Evolutionary conservation across 2,113 vertebrate genomes (phyloP), one percentile per base, ranked within the genome.

Genomic region (Pampusana beccarii): DNA sequence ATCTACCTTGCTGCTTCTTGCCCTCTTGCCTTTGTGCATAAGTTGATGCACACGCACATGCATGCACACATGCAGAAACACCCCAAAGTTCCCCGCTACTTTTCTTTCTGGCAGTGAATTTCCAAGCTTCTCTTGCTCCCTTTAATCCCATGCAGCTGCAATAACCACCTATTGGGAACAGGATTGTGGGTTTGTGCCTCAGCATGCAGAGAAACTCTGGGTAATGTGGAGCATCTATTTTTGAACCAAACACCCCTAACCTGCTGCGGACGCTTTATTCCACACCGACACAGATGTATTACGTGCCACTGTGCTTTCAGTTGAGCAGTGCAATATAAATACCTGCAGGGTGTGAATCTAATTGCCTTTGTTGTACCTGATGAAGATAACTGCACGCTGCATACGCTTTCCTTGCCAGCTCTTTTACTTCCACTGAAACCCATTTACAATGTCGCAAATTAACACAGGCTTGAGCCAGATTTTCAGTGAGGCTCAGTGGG

Each of bases 361-460:
- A 93, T 93, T 93, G 96, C 91, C 70, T 96, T 85, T 86, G 86
- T 70, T 86, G 86, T 70, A 80, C 58, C 78, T 93, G 91, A 91
- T 73, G 93, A 82, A 93, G 96, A 93, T 92, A 84, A 91, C 92
- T 77, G 73, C 54, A 54, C 2, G 2, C 51, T 57, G 77, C 70
- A 81, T 34, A 71, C 46, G 0, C 73, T 71, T 58, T 11, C 70
- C 66, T 81, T 65, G 93, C 93, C 93, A 89, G 88, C 77, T 81
- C 70, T 80, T 86, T 93, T 56, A 11, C 82, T 85, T 91, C 58
- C 83, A 42, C 70, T 73, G 91, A 81, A 86, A 56, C 65, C 91
- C 66, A 12, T 95, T 93, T 87, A 56, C 23, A 3, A 33, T 71
- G 61, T 71, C 91, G 77, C 86, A 87, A 96, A 94, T 89, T 61